phyloP scores from a whole-genome alignment of 2,797 vertebrate genomes.

The Halcyon chelicuti region DNA sequence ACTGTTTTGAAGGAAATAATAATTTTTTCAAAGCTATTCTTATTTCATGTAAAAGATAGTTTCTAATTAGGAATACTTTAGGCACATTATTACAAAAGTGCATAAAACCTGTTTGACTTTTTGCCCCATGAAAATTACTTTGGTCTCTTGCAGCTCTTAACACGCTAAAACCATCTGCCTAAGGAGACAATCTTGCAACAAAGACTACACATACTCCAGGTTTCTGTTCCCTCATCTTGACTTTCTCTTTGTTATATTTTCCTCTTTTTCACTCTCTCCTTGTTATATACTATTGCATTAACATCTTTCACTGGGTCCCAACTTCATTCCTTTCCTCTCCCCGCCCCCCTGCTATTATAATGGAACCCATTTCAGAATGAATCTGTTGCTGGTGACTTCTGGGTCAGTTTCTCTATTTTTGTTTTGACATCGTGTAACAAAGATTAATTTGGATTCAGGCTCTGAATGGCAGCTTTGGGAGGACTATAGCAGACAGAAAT shows the following conservation, averaged over 20 bases:
- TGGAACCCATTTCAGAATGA: not conserved
- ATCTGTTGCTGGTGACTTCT: not conserved
- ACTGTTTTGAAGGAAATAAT: not conserved
- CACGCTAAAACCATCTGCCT: not conserved
- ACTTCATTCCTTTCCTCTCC: not conserved
- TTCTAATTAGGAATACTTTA: not conserved
- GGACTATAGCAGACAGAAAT: not conserved
- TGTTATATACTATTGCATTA: not conserved
- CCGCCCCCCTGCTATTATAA: not conserved
- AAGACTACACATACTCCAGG: rapidly evolving
- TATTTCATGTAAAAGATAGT: not conserved
- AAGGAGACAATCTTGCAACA: not conserved
- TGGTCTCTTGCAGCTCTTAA: not conserved
- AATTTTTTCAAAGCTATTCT: not conserved
- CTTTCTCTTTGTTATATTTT: not conserved
- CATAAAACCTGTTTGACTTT: not conserved
- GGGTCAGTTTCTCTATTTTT: not conserved
- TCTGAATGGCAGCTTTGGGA: not conserved
- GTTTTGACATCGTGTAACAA: not conserved
- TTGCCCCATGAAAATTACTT: not conserved
- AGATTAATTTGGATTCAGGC: not conserved
- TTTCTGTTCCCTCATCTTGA: not conserved
- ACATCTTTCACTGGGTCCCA: not conserved
- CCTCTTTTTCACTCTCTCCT: not conserved
- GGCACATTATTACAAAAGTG: not conserved